These are phyloP conservation scores for Bruchidius siliquastri DNA, from an alignment of 2,888 invertebrate genomes.

Conservation along the genomic window DNA sequence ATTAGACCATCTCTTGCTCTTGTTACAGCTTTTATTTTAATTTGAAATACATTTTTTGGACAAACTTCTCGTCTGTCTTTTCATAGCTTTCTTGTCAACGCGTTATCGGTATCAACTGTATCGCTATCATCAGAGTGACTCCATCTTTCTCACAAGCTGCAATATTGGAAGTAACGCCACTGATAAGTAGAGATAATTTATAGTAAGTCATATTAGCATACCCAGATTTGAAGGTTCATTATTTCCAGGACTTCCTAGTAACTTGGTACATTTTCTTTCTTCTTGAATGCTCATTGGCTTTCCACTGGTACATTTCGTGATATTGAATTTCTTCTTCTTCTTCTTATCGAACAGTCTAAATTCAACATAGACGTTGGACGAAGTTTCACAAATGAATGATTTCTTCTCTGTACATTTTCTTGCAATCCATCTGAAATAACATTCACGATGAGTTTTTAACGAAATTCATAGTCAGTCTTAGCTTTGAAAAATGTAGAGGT, in stretches of 20 bases:
- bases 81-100: no score
- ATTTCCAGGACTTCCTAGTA: slow-evolving; percentile 19
- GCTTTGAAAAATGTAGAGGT: no score
- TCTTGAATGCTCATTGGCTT: slow-evolving; percentile 22
- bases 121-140: no score
- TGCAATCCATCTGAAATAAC: slow-evolving; percentile 57
- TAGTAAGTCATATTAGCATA: slow-evolving; percentile 4
- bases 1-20: no score
- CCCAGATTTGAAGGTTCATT: slow-evolving; percentile 15
- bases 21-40: no score
- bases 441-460: not conserved
- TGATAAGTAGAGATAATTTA: no score
- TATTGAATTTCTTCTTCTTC: slow-evolving; percentile 22
- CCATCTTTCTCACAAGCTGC: no score
- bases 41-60: no score
- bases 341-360: slow-evolving; percentile 23
- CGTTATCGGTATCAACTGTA: no score
- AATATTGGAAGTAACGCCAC: no score
- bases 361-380: slow-evolving; percentile 20
- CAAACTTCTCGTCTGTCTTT: no score
- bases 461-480: not conserved
- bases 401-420: slow-evolving; percentile 57
- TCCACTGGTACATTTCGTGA: slow-evolving; percentile 27
- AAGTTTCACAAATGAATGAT: slow-evolving; percentile 61
- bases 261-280: slow-evolving; percentile 24